Conservation (phyloP, 2,113 vertebrate species). For the Anolis sagrei region DNA sequence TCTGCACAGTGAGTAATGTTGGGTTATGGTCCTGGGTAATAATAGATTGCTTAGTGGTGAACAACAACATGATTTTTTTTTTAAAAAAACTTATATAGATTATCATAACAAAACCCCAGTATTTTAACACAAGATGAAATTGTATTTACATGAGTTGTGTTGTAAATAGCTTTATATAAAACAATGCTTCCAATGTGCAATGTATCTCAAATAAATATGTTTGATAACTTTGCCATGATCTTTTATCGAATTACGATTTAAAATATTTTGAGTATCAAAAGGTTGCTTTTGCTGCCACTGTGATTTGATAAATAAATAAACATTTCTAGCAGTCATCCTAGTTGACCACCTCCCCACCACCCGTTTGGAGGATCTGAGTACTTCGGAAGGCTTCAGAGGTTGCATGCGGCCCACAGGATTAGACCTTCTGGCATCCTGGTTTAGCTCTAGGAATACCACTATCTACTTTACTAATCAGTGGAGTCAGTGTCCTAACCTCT, state of each 20-base stretch:
- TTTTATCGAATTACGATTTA: background rate
- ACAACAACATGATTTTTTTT: no score
- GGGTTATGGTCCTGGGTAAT: no score
- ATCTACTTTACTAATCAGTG: background rate
- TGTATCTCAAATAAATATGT: background rate
- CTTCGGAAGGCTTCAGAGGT: no score
- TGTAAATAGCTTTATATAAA: background rate
- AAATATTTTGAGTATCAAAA: no score
- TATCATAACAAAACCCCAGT: background rate
- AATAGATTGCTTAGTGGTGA: no score
- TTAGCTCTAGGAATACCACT: background rate
- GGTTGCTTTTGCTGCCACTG: background rate
- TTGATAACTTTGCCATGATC: background rate
- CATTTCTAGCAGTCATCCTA: no score
- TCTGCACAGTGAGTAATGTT: no score
- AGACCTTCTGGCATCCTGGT: no score
- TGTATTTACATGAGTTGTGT: background rate
- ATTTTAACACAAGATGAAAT: no score
- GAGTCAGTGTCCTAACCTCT: background rate
- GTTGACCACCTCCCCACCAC: no score
- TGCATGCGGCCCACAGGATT: no score
- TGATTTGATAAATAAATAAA: background rate
- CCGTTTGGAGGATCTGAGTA: no score
- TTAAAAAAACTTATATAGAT: background rate
- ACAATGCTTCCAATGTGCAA: background rate